These are phyloP conservation scores for Cephus pygmeus DNA, from an alignment of 2,888 invertebrate species.

Conservation along the genomic window DNA sequence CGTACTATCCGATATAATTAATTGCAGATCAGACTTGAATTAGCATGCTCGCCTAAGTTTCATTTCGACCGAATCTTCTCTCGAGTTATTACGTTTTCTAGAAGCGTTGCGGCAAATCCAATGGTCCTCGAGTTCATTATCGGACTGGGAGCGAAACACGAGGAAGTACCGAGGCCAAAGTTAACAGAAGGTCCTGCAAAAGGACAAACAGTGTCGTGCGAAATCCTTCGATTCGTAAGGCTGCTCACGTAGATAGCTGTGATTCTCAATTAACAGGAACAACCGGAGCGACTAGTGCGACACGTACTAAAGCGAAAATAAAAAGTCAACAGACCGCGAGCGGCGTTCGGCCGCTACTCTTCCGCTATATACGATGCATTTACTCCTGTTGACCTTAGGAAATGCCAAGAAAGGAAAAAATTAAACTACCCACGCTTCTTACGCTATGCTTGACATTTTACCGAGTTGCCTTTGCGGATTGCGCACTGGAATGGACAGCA, in stretches of 20 bases:
- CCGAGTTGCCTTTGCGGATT: not conserved
- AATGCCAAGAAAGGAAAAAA: constrained; percentile 28
- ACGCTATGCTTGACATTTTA: not conserved
- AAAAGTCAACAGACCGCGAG: constrained; percentile 41
- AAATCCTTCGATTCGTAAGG: constrained; percentile 39
- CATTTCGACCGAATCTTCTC: not conserved
- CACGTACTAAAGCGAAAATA: constrained; percentile 35
- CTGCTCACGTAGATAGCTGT: constrained; percentile 52
- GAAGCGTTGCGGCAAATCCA: not conserved
- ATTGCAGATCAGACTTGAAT: not conserved
- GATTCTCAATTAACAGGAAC: constrained; percentile 53
- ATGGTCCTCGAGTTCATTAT: not conserved
- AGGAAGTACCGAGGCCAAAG: not conserved
- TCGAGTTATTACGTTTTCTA: not conserved
- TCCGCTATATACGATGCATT: constrained; percentile 13
- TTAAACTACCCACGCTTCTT: constrained; percentile 15
- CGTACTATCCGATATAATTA: not conserved
- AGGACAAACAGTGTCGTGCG: constrained; percentile 33
- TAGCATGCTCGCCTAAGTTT: not conserved
- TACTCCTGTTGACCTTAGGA: constrained; percentile 32
- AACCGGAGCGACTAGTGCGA: constrained; percentile 23
- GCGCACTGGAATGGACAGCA: not conserved
- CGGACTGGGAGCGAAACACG: not conserved
- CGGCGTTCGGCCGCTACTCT: constrained; percentile 9
- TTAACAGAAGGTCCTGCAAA: constrained; percentile 14